Evolutionary conservation across 1,140 invertebrate genomes (phyloP).

Genomic region (Brachionus koreanus): DNA sequence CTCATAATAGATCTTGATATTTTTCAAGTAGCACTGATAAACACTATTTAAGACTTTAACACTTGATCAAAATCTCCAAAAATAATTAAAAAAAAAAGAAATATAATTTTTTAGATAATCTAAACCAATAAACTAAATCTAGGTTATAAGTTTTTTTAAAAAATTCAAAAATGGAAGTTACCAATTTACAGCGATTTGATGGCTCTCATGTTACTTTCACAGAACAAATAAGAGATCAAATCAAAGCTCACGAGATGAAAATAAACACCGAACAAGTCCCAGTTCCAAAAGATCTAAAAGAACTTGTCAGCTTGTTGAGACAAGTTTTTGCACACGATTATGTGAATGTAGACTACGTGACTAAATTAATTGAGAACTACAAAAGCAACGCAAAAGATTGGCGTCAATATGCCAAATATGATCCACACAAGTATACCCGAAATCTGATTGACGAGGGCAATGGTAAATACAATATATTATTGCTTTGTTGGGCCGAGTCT

Average conservation of each 20-base stretch:
- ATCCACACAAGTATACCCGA: conserved; percentile 85
- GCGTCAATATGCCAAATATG: conserved; percentile 90
- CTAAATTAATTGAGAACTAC: conserved; percentile 76
- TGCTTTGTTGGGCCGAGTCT: conserved; percentile 92
- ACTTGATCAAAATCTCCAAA: background rate
- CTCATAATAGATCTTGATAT: conserved; percentile 8
- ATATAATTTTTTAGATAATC: conserved; percentile 22
- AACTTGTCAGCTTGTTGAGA: conserved; percentile 70
- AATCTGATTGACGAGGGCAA: conserved; percentile 90
- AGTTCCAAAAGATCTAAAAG: conserved; percentile 61
- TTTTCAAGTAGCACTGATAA: background rate
- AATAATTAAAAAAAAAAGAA: background rate
- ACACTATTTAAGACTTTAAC: conserved; percentile 8
- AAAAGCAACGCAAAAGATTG: conserved; percentile 82
- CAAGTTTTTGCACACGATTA: conserved; percentile 70
- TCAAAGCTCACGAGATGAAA: conserved; percentile 13
- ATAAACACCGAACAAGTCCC: background rate
- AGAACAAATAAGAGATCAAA: background rate
- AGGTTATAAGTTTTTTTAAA: conserved; percentile 1
- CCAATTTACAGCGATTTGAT: background rate
- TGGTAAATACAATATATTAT: conserved; percentile 94
- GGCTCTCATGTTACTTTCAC: background rate
- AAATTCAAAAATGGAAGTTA: conserved; percentile 6
- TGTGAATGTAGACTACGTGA: conserved; percentile 82
- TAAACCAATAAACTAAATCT: background rate